Percentiles rank a stretch among this genome's conserved stretches.
Conservation (phyloP, 2,113 vertebrate species). For the human (Homo sapiens) region GRCh38 chr3:109090001-109090500, state of each 20-base stretch:
- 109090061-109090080: background rate
- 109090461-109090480: too few relatives aligned
- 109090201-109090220: background rate
- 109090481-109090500: too few relatives aligned
- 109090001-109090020: background rate
- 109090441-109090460: too few relatives aligned
- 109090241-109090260: background rate
- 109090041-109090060: background rate
- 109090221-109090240: background rate
- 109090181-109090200: background rate
- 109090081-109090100: constrained; percentile 21
- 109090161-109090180: background rate
- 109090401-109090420: too few relatives aligned
- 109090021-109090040: background rate
- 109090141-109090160: background rate
- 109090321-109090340: background rate
- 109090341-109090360: too few relatives aligned
- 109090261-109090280: background rate
- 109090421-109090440: too few relatives aligned
- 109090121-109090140: background rate
- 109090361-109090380: too few relatives aligned
- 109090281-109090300: background rate
- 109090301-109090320: background rate
- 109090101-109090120: background rate
- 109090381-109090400: too few relatives aligned